phyloP scores from a whole-genome alignment of 2,888 invertebrate genomes.

The Urechis unicinctus region DNA sequence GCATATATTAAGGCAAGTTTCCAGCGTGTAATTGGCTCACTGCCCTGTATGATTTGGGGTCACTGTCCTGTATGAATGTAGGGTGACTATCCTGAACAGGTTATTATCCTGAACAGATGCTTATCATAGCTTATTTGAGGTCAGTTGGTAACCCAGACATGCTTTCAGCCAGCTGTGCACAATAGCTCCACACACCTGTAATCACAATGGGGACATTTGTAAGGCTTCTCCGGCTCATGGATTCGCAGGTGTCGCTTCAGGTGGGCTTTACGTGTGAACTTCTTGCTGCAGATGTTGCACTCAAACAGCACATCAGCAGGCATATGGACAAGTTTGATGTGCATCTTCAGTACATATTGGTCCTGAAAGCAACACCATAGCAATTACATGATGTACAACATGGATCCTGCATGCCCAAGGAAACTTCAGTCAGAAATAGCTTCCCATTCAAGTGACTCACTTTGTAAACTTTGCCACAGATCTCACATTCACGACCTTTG shows the following conservation, averaged over 20 bases:
- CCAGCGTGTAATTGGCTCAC: no score
- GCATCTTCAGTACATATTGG: slow-evolving; percentile 51
- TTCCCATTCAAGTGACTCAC: slow-evolving; percentile 27
- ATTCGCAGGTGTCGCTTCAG: slow-evolving; percentile 49
- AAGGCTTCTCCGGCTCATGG: slow-evolving; percentile 49
- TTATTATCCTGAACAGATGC: no score
- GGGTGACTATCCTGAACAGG: no score
- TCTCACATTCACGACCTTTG: slow-evolving; percentile 44
- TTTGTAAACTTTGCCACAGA: slow-evolving; percentile 51
- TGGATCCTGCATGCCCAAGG: no score
- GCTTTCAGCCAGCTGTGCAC: no score
- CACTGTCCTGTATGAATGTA: no score
- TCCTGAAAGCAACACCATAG: slow-evolving; percentile 31
- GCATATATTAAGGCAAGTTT: no score
- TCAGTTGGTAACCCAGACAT: no score
- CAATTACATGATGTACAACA: no score
- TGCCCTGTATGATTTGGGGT: no score
- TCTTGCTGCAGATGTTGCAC: slow-evolving; percentile 47
- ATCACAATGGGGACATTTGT: slow-evolving; percentile 48
- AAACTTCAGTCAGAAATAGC: no score
- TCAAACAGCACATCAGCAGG: slow-evolving; percentile 49
- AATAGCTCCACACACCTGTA: slow-evolving; percentile 39
- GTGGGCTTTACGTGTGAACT: slow-evolving; percentile 51
- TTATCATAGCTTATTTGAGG: no score
- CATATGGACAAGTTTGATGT: slow-evolving; percentile 51